Percentiles rank a stretch among this genome's conserved stretches.
Conservation (phyloP, 2,888 invertebrate genomes). For the Carpatolechia fugitivella region DNA sequence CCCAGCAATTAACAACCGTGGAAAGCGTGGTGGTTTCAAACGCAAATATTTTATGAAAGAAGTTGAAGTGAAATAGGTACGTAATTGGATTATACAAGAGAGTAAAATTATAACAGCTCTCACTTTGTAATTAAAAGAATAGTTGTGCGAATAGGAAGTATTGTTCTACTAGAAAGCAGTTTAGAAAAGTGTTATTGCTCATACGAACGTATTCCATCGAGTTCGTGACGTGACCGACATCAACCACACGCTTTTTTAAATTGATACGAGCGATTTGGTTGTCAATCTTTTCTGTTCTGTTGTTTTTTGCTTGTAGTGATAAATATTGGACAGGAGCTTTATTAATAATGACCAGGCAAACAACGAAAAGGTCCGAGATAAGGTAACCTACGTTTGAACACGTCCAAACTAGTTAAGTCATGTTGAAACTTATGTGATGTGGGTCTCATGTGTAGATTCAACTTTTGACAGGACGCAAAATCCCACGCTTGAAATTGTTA, state of each 20-base stretch:
- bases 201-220: neutral
- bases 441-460: constrained; percentile 22
- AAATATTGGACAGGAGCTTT: constrained; percentile 1
- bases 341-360: neutral
- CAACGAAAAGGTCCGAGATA: constrained; percentile 11
- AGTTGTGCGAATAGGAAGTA: constrained; percentile 47
- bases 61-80: constrained; percentile 31
- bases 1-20: constrained; percentile 23
- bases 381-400: constrained; percentile 21
- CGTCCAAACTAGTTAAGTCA: constrained; percentile 35
- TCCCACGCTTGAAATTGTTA: neutral
- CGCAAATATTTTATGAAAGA: constrained; percentile 30
- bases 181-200: constrained; percentile 17
- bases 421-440: constrained; percentile 44
- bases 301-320: constrained; percentile 1
- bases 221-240: neutral
- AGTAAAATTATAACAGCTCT: constrained; percentile 26
- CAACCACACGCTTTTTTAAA: neutral
- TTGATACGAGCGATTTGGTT: constrained; percentile 1
- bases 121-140: constrained; percentile 34
- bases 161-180: constrained; percentile 46
- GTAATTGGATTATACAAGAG: constrained; percentile 26
- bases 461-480: constrained; percentile 17
- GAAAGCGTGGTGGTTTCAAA: constrained; percentile 39
- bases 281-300: neutral